Conservation (phyloP, 2,113 vertebrate genomes). For the Dendropsophus ebraccatus region DNA sequence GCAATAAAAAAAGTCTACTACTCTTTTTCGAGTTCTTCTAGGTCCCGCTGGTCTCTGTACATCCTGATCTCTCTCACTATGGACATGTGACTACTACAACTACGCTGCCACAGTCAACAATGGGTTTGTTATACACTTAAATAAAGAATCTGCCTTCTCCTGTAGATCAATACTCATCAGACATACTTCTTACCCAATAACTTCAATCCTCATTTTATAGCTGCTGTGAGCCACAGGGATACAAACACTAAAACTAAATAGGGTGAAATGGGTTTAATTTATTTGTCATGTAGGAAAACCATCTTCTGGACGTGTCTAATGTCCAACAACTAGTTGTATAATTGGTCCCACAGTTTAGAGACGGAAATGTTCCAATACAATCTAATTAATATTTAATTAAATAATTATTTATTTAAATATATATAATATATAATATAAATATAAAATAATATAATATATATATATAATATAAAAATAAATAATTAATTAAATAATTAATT, state of each 20-base stretch:
- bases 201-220: not conserved
- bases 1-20: no score
- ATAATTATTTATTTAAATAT: no score
- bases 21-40: no score
- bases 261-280: not conserved
- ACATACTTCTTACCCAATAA: not conserved
- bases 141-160: not conserved
- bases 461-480: no score
- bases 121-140: no score
- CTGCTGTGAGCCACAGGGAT: not conserved
- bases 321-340: not conserved
- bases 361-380: not conserved
- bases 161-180: conserved; percentile 4
- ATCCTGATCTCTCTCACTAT: no score
- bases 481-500: no score
- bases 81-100: no score
- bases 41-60: no score
- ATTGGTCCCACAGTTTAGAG: not conserved
- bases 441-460: no score
- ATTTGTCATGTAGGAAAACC: not conserved
- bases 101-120: no score
- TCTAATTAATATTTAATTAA: not conserved
- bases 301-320: not conserved
- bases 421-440: no score
- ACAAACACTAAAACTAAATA: not conserved